Base-by-base conservation (phyloP, 1,140 invertebrate genomes). In the Drosophila grimshawi region DNA sequence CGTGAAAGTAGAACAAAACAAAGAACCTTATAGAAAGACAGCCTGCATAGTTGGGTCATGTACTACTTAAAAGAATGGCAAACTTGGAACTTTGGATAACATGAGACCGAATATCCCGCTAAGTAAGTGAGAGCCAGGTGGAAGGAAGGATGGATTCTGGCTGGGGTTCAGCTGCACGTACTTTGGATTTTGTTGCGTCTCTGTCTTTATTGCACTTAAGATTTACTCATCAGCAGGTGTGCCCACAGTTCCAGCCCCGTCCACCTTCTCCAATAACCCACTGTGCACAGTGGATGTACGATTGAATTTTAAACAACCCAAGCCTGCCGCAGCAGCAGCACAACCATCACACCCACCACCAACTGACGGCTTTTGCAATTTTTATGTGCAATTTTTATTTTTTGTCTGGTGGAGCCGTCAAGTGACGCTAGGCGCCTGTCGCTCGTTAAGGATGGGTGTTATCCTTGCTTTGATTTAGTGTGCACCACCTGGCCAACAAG, bases 151-250 rank as follows among this genome's bases (percentile, higher is more conserved):
- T 46, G 30, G 41, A 60, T 37, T 5, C 19, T 35, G 45, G 45
- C 6, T 60, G 49, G 66, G 82, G 68, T 80, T 80, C 76, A 86
- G 83, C 79, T 82, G 83, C 89, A 91, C 89, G 89, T 91, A 91
- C 66, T 82, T 89, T 80, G 76, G 83, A 89, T 91, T 91, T 74
- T 68, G 65, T 71, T 78, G 71, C 72, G 72, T 88, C 85, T 77
- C 76, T 72, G 70, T 85, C 80, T 89, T 89, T 89, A 89, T 89
- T 89, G 85, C 85, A 89, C 85, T 89, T 89, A 89, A 90, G 85
- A 90, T 90, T 90, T 90, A 83, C 85, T 89, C 85, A 89, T 89
- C 85, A 89, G 86, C 85, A 89, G 85, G 85, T 89, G 85, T 89
- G 80, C 80, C 80, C 68, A 41, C 59, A 57, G 57, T 37, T 0